Evolutionary conservation across 2,113 vertebrate species (phyloP), one percentile per base, ranked within the genome.

Genomic region (Elephantulus edwardii): DNA sequence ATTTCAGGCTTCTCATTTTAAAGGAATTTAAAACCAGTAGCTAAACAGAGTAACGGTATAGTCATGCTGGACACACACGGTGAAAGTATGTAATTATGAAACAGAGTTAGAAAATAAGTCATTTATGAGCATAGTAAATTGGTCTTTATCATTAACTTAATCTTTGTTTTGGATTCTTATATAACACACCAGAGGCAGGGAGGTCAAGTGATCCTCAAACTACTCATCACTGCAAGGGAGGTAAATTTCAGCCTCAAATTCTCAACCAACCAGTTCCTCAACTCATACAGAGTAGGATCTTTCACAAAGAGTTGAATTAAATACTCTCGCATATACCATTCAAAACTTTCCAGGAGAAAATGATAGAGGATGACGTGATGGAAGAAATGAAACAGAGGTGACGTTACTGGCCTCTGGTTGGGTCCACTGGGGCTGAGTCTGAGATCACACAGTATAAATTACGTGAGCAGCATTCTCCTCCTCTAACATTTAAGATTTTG

Each of bases 1-100:
- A 93, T 91, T 87, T 84, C 76, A 33, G 38, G 14, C 50, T 75
- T 87, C 68, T 94, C 78, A 89, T 82, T 80, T 89, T 81, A 89
- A 94, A 93, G 50, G 78, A 93, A 92, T 91, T 91, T 91, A 86
- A 93, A 60, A 60, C 33, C 42, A 70, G 62, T 60, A 78, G 12
- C 62, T 90, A 40, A 89, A 71, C 89, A 44, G 77, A 91, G 60
- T 40, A 22, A 20, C 8, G 70, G 70, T 28, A 68, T 5, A 64
- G 46, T 85, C 56, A 58, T 70, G 24, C 13, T 80, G 72, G 77
- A 83, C 48, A 77, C 35, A 64, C 4, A 80, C 64, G 44, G 17
- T 58, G 33, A 40, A 91, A 74, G n/a, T 48, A 72, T 75, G 30
- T 62, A 68, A 58, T 56, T 86, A 91, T 84, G 86, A 88, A 68